phyloP scores from a whole-genome alignment of 2,113 vertebrate genomes.

The Microtus pennsylvanicus region DNA sequence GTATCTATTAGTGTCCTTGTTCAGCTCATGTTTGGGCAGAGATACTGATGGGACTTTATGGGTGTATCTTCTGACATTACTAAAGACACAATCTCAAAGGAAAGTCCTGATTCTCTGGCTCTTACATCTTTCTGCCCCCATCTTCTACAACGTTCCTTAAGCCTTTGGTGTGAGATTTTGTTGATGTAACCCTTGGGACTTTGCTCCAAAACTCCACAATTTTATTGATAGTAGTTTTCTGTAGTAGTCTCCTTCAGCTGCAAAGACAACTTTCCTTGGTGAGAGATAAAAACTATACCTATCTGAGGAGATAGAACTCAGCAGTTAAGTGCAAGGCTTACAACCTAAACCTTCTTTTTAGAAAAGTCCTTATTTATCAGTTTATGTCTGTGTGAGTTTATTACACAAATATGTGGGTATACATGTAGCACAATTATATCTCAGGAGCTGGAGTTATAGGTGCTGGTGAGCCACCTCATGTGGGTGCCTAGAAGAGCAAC shows the following conservation, averaged over 20 bases:
- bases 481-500: background rate
- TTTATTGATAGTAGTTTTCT: background rate
- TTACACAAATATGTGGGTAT: background rate
- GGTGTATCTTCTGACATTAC: background rate
- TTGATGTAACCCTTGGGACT: background rate
- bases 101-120: background rate
- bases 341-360: background rate
- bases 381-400: background rate
- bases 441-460: too few relatives aligned
- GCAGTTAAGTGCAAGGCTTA: background rate
- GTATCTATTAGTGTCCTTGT: background rate
- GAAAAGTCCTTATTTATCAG: background rate
- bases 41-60: background rate
- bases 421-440: background rate
- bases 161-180: background rate
- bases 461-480: background rate
- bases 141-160: background rate
- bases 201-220: background rate
- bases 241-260: background rate
- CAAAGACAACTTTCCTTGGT: background rate
- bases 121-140: background rate
- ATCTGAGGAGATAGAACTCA: background rate
- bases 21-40: background rate
- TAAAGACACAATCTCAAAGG: background rate
- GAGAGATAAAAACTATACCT: background rate